Evolutionary conservation across 1,140 invertebrate species (phyloP).

Genomic region (Galleria mellonella): DNA sequence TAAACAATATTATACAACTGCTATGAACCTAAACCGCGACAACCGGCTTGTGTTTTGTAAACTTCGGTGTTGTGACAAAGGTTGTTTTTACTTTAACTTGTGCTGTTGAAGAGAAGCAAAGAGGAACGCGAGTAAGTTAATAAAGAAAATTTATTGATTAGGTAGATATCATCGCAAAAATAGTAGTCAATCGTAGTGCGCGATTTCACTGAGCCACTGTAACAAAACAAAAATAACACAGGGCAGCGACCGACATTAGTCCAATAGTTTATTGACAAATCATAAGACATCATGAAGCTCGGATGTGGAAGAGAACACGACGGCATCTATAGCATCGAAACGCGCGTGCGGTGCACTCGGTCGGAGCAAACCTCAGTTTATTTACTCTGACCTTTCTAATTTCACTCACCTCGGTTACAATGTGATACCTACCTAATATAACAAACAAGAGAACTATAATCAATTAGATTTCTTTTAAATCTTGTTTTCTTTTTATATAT

Average conservation of each 20-base stretch:
- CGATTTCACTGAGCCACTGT: constrained; percentile 5
- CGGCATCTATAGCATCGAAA: too few relatives aligned
- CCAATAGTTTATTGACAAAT: constrained; percentile 11
- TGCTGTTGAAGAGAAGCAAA: constrained; percentile 21
- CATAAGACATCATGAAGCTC: too few relatives aligned
- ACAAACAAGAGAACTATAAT: too few relatives aligned
- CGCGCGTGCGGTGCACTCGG: constrained; percentile 2
- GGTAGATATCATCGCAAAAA: neutral
- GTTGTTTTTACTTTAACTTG: constrained; percentile 41
- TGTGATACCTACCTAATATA: neutral
- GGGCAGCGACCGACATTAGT: neutral
- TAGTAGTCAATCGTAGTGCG: neutral
- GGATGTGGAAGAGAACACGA: too few relatives aligned
- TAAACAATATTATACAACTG: constrained; percentile 50
- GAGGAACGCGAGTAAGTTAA: neutral
- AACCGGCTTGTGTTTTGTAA: constrained; percentile 50
- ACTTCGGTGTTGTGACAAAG: constrained; percentile 46
- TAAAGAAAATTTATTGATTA: neutral
- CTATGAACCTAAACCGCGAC: constrained; percentile 33
- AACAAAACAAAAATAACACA: constrained; percentile 5
- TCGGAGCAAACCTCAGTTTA: constrained; percentile 11
- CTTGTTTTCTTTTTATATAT: too few relatives aligned
- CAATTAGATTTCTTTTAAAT: too few relatives aligned
- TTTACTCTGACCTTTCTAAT: constrained; percentile 38
- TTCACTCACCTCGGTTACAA: constrained; percentile 20